Conservation (phyloP, 2,113 vertebrate genomes). For the Dipodomys merriami region DNA sequence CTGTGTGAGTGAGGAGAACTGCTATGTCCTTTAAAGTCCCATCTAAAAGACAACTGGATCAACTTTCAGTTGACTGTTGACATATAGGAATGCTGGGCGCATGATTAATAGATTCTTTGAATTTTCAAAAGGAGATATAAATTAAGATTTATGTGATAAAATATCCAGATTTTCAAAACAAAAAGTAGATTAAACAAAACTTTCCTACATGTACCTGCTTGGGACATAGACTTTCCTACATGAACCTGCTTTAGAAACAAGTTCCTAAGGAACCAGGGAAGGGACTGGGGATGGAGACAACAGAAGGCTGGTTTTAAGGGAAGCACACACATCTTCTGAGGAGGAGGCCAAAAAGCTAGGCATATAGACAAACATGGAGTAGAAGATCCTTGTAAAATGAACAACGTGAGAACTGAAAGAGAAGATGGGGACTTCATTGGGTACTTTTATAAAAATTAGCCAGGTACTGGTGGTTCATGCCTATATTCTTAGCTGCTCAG, state of each 20-base stretch:
- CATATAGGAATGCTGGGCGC: background rate
- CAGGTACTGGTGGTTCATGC: too few relatives aligned
- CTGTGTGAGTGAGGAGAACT: too few relatives aligned
- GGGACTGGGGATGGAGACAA: background rate
- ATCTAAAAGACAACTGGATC: background rate
- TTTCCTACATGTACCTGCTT: background rate
- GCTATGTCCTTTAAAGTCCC: background rate
- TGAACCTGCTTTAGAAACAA: background rate
- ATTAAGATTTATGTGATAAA: constrained; percentile 17
- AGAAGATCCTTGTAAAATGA: background rate
- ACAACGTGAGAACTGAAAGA: background rate
- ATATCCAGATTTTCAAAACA: constrained; percentile 32
- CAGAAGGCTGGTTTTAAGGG: background rate
- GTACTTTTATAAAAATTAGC: too few relatives aligned
- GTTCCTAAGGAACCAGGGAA: background rate
- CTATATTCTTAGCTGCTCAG: too few relatives aligned
- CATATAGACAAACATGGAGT: background rate
- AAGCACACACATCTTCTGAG: background rate
- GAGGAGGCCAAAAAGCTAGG: background rate
- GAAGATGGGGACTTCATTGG: too few relatives aligned
- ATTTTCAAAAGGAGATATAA: constrained; percentile 4
- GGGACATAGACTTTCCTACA: background rate
- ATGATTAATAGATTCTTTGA: background rate
- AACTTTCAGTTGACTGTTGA: background rate
- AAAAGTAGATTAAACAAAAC: background rate